Conservation (phyloP, 2,797 vertebrate genomes). For the Trachurus trachurus region DNA sequence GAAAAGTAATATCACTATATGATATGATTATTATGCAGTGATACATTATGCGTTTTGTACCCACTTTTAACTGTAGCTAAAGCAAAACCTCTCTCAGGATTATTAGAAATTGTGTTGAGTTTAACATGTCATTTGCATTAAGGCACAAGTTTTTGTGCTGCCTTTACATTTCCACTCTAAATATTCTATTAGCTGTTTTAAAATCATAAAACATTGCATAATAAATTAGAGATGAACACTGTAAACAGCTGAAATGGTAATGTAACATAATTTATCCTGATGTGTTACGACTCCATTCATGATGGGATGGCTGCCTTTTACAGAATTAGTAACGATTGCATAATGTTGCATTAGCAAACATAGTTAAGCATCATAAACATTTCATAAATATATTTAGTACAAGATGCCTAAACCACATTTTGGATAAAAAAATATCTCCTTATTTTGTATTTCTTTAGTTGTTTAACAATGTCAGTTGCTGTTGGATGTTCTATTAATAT, state of each 20-base stretch:
- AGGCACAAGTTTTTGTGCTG: too few relatives aligned
- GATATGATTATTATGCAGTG: too few relatives aligned
- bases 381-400: neutral
- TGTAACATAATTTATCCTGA: neutral
- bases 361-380: neutral
- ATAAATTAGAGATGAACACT: neutral
- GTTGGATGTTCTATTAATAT: neutral
- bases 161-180: too few relatives aligned
- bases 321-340: neutral
- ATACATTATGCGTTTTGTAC: too few relatives aligned
- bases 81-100: too few relatives aligned
- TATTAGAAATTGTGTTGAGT: neutral
- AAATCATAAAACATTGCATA: neutral
- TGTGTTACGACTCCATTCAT: neutral
- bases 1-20: too few relatives aligned
- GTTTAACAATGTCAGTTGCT: neutral
- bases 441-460: neutral
- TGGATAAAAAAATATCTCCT: neutral
- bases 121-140: too few relatives aligned
- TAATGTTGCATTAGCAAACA: neutral
- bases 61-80: too few relatives aligned
- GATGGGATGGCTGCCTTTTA: neutral
- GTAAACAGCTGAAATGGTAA: neutral
- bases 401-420: constrained; percentile 1
- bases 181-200: too few relatives aligned